These are phyloP conservation scores for Hystrix cristata DNA, from an alignment of 2,113 vertebrate genomes.

Conservation along the genomic window DNA sequence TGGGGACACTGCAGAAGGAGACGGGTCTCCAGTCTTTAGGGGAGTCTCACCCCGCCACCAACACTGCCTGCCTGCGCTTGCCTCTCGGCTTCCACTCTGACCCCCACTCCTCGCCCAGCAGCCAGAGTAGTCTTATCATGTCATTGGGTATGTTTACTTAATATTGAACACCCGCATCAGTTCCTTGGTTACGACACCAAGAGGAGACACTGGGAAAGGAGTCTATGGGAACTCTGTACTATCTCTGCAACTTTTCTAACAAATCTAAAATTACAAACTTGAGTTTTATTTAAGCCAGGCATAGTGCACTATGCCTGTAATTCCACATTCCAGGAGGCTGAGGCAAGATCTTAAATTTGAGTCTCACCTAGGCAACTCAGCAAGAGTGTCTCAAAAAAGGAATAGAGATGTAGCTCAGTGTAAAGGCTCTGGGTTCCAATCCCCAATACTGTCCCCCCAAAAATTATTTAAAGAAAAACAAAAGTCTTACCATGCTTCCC, in stretches of 20 bases:
- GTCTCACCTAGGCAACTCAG: not conserved
- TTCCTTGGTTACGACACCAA: not conserved
- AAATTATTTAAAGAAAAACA: not conserved
- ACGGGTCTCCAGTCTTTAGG: not conserved
- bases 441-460: not conserved
- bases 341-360: not conserved
- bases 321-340: not conserved
- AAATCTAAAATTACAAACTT: not conserved
- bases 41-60: not conserved
- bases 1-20: not conserved
- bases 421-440: too few relatives aligned
- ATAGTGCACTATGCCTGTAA: not conserved
- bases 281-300: not conserved
- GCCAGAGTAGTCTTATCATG: not conserved
- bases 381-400: not conserved
- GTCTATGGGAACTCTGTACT: not conserved
- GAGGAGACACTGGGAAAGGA: not conserved
- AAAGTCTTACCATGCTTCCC: not conserved
- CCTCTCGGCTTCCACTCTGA: not conserved
- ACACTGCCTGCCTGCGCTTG: too few relatives aligned
- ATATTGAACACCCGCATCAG: rapidly evolving
- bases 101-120: not conserved
- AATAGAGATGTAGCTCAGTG: not conserved
- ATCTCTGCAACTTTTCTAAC: not conserved
- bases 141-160: rapidly evolving